phyloP scores from a whole-genome alignment of 92 coral and sea anemone genomes.

The Isaurus tuberculatus region DNA sequence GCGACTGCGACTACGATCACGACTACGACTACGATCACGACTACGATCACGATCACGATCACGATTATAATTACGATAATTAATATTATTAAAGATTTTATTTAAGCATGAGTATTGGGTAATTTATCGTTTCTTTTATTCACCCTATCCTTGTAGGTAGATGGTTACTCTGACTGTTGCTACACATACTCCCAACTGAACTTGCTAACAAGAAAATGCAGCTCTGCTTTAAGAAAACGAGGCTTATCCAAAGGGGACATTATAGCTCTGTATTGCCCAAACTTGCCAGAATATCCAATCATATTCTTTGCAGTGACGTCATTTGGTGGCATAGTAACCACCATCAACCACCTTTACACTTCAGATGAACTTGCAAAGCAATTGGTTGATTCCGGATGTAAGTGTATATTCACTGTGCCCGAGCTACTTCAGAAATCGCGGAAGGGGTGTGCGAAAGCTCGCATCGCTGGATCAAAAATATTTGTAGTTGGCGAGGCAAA shows the following conservation, averaged over 20 bases:
- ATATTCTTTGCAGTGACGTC: conserved; percentile 71
- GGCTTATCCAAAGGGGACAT: conserved; percentile 75
- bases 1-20: too few relatives aligned
- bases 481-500: conserved; percentile 79
- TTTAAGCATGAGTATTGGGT: too few relatives aligned
- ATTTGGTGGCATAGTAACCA: conserved; percentile 74
- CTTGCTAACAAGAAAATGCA: conserved; percentile 56
- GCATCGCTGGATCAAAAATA: conserved; percentile 45
- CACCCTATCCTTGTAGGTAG: too few relatives aligned
- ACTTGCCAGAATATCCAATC: conserved; percentile 81
- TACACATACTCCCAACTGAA: conserved; percentile 75
- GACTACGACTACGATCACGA: too few relatives aligned
- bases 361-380: conserved; percentile 67
- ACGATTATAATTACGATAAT: too few relatives aligned
- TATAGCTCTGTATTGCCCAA: conserved; percentile 73
- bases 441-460: conserved; percentile 59
- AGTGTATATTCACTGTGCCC: conserved; percentile 76
- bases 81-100: too few relatives aligned
- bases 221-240: conserved; percentile 75
- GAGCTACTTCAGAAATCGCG: conserved; percentile 66
- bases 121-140: too few relatives aligned
- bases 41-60: too few relatives aligned
- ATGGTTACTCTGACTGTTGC: conserved; percentile 69
- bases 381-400: conserved; percentile 69
- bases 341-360: conserved; percentile 72